Evolutionary conservation across 2,113 vertebrate genomes (phyloP), one percentile per base, ranked within the genome.

Genomic region (Trichechus manatus): DNA sequence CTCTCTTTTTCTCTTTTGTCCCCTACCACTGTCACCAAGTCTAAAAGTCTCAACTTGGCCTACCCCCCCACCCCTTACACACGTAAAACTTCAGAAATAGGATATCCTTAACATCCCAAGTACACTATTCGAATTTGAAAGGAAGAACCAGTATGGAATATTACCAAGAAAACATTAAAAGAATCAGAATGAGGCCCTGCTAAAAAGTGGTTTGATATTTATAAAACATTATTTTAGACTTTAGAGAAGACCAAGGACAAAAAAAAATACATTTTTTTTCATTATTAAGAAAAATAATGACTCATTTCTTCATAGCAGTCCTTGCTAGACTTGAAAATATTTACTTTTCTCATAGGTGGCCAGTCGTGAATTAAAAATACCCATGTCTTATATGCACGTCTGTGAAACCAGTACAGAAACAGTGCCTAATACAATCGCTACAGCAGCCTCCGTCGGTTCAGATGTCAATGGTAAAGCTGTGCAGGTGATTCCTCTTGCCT

Each of bases 391-490:
- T 27, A 98, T 99, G 97, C 98, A 99, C 98, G 98, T 99, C 96
- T 99, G 98, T 84, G 99, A 99, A 96, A 99, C 99, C 0, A 99
- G 99, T 98, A 99, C 99, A 31, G 97, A 95, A 77, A 98, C 97
- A 0, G 98, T 99, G 29, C 99, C 99, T 29, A 99, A 99, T 96
- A 98, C 99, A 0, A 97, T 98, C 29, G 98, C 98, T 0, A 99
- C 99, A 0, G 99, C 89, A 0, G 99, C 98, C 0, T 99, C 99
- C 91, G 97, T 98, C 5, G 99, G 99, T 1, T 99, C 99, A 0
- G 99, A 99, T 17, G 98, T 99, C 97, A 99, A 99, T 4, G 99
- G 99, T 95, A 99, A 99, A 99, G 99, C 99, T 0, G 99, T 99
- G 87, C 99, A 99, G 99, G 99, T 99, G 93, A 96, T 25, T 63